Conservation (phyloP, 2,797 vertebrate species). For the Eospalax fontanierii region DNA sequence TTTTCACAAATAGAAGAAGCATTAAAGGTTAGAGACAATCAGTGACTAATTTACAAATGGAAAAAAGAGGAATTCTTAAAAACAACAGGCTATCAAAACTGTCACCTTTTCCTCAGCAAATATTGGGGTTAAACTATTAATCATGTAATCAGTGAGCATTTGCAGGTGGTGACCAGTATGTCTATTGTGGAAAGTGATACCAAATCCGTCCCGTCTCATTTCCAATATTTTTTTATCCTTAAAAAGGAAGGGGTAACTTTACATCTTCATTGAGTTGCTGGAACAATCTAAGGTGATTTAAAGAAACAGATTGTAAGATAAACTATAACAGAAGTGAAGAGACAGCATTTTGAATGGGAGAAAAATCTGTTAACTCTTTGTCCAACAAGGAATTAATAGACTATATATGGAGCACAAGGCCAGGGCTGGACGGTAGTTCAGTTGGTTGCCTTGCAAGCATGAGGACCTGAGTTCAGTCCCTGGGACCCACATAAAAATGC, state of each 20-base stretch:
- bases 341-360: neutral
- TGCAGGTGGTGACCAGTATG: neutral
- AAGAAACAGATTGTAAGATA: neutral
- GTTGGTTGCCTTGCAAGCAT: neutral
- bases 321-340: slow-evolving; percentile 18
- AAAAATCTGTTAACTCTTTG: neutral
- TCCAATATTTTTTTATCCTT: neutral
- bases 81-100: slow-evolving; percentile 30
- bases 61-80: slow-evolving; percentile 31
- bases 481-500: neutral
- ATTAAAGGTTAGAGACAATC: slow-evolving; percentile 31
- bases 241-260: neutral
- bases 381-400: neutral
- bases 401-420: neutral
- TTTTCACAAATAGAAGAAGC: neutral
- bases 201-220: neutral
- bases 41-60: slow-evolving; percentile 28
- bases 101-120: neutral
- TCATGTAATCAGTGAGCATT: slow-evolving; percentile 9
- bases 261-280: slow-evolving; percentile 4
- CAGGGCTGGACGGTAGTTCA: neutral
- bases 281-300: slow-evolving; percentile 39
- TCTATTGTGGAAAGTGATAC: neutral
- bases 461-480: neutral
- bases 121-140: slow-evolving; percentile 39